Evolutionary conservation across 2,113 vertebrate genomes (phyloP), one percentile per base, ranked within the genome.

Genomic region (Mixornis gularis): DNA sequence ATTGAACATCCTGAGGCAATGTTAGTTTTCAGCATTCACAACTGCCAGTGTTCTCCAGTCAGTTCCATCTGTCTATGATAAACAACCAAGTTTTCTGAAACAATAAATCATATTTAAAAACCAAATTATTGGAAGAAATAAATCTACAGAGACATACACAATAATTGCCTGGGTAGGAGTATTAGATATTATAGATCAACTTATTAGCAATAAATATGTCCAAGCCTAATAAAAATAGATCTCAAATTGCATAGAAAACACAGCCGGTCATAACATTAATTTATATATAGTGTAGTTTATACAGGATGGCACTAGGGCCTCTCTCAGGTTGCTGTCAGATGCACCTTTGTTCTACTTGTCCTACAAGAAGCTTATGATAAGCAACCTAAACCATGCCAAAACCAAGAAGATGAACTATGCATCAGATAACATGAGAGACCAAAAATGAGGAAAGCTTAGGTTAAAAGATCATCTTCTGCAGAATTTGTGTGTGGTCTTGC

Each of bases 1-100:
- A 91, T 77, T 70, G 90, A 71, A 27, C 12, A 83, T 87, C 90
- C 56, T 78, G 21, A 87, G 83, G 85, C 68, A 91, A 60, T 49
- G 30, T 91, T 87, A 90, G 27, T 41, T 90, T 73, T 85, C 79
- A 86, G 5, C 24, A 60, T 89, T 95, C 46, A 81, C 21, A 87
- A 58, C 8, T 59, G 10, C 9, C 41, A 58, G n/a, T 13, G 24
- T 60, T 76, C 36, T 91, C 38, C 40, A 64, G 12, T 93, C 38
- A 95, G 27, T 7, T 80, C 69, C 52, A 70, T 91, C 41, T 89
- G 40, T 80, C 44, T 56, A 12, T 40, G 76, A 56, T 8, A 93
- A 93, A 78, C 10, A 88, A 74, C 2, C 1, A 18, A 20, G 41
- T n/a, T 88, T 78, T 88, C 79, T 15, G 91, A 82, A 86, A 53